Evolutionary conservation across 2,888 invertebrate genomes (phyloP), one percentile per base, ranked within the genome.

Genomic region (Eledona agricola): DNA sequence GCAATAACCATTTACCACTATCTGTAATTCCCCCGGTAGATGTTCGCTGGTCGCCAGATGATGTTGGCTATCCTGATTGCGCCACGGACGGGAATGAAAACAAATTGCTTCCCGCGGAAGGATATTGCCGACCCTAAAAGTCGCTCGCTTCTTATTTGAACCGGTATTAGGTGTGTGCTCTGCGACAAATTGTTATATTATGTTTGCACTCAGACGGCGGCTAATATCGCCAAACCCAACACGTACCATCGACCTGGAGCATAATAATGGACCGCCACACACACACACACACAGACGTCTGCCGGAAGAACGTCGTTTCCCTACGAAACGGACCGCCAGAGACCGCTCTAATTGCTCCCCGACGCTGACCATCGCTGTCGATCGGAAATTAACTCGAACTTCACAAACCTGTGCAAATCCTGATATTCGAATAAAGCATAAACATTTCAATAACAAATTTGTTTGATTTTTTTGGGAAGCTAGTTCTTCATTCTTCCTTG

Each of bases 1-100:
- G 72, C 72, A 72, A 74, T 74, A 73, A 72, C 72, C 72, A 71
- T 73, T 74, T 73, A 72, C 72, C 70, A 71, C 71, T 72, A 73
- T 72, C 72, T 71, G 69, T 63, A 68, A 73, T 74, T 74, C 74
- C 72, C 73, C 69, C 64, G 71, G 65, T 67, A 67, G 67, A 67
- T 71, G 70, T 72, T 70, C 67, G 63, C 62, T 68, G 67, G 66
- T 66, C 65, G 66, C 67, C 65, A 69, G 70, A 71, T 71, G 72
- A 71, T 71, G 70, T 70, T 65, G 69, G 69, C 67, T 59, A 64
- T 55, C 50, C 62, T 62, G 64, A 63, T 63, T 63, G 63, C 60
- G 58, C 49, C 37, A 61, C 65, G 59, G 67, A 65, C 68, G 64
- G 66, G 67, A 73, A 74, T 74, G 74, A 73, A 73, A 73, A 74